Evolutionary conservation across 2,888 invertebrate species (phyloP), one percentile per base, ranked within the genome.

Genomic region (Lutraria lutraria): DNA sequence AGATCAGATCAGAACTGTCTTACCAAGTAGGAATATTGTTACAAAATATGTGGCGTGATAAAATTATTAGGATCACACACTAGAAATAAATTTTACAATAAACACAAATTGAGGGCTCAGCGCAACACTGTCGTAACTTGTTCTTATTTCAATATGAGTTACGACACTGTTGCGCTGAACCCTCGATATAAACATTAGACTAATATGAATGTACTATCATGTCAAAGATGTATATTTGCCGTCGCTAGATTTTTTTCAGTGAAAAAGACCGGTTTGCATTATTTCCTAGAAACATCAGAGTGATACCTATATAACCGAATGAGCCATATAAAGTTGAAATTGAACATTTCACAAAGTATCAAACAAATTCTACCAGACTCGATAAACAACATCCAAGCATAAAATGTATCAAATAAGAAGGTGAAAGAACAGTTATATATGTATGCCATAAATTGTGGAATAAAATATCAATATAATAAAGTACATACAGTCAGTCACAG

Each of bases 321-420:
- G 63, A 68, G 63, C n/a, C 25, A 68, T 12, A 68, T 68, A 68
- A 68, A 68, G 63, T 25, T 25, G n/a, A 68, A 68, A 68, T 68
- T 68, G 63, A 68, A 68, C 63, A 25, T 68, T 68, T 25, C 63
- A 68, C 63, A 25, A 68, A 25, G 63, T 68, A 76, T 31, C 76
- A 76, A 76, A 81, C n/a, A 54, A 54, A 84, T 56, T 56, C 76
- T 80, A 85, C 60, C 88, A 43, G 60, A 56, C 60, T 88, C 88
- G 88, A 88, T 88, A 88, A 88, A 88, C 88, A 80, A 84, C 83
- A 88, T 88, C 88, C 88, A 88, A 88, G 88, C 88, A 82, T 43
- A 43, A 53, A 76, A 85, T 85, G 80, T 80, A 85, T 80, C 16
- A 54, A 60, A 60, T 60, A 80, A 80, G 53, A 84, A 29, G 43